These are phyloP conservation scores for Rhea americana DNA, from an alignment of 2,113 vertebrate species.

Conservation along the genomic window DNA sequence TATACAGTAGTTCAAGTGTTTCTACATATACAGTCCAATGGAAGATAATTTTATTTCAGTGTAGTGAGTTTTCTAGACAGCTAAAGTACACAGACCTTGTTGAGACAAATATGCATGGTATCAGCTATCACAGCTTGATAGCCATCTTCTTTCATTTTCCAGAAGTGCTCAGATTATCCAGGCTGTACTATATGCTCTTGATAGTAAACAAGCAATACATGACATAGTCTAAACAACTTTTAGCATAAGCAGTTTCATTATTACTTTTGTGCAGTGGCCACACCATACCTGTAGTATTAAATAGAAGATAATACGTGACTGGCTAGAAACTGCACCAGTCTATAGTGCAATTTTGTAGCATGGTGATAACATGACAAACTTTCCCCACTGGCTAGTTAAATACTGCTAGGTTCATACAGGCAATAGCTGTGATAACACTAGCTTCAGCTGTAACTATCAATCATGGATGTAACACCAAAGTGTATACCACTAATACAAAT, in stretches of 20 bases:
- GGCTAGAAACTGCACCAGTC: neutral
- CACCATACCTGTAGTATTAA: neutral
- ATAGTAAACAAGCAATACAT: neutral
- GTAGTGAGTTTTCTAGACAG: neutral
- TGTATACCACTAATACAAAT: neutral
- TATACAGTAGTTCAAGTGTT: neutral
- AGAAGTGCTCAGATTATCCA: neutral
- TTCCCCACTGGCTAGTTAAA: neutral
- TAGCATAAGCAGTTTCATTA: neutral
- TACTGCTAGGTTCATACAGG: neutral
- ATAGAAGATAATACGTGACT: neutral
- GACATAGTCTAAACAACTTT: neutral
- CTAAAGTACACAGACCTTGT: neutral
- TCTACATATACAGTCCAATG: neutral
- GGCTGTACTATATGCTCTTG: neutral
- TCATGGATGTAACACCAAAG: accelerated
- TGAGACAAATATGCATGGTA: neutral
- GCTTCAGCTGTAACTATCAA: neutral
- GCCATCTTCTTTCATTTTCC: neutral
- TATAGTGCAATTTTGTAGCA: neutral
- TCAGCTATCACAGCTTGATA: neutral
- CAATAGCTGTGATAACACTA: neutral
- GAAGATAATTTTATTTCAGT: neutral
- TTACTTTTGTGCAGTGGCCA: neutral
- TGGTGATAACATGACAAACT: neutral